Conservation (phyloP, 2,888 invertebrate species). For the Gisinianus flammeolus region DNA sequence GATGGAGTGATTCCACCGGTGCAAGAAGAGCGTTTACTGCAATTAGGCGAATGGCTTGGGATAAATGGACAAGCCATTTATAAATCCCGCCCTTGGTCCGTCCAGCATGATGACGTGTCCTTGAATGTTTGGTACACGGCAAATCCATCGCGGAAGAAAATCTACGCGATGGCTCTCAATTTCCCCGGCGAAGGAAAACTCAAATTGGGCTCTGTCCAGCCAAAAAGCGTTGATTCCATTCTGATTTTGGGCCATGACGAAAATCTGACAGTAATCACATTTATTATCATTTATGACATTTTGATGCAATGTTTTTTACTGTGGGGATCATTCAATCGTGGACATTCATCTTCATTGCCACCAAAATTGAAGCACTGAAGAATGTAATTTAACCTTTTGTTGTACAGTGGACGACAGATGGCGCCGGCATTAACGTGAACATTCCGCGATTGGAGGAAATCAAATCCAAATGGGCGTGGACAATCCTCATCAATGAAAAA, state of each 20-base stretch:
- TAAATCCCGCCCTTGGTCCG: conserved; percentile 64
- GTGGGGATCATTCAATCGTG: no score
- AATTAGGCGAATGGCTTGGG: conserved; percentile 62
- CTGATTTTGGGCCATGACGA: conserved; percentile 18
- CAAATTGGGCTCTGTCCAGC: conserved; percentile 59
- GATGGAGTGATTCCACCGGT: conserved; percentile 63
- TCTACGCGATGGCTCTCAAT: conserved; percentile 62
- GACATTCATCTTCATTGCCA: no score
- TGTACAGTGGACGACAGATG: no score
- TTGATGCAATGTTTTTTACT: no score
- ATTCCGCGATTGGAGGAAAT: no score
- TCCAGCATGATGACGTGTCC: conserved; percentile 80
- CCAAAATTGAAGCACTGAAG: no score
- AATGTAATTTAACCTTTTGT: no score
- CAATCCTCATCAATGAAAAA: no score
- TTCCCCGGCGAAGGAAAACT: conserved; percentile 61
- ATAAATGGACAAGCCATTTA: conserved; percentile 64
- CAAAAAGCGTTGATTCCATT: conserved; percentile 24
- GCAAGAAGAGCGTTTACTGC: conserved; percentile 62
- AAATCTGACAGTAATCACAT: not conserved
- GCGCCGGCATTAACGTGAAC: no score
- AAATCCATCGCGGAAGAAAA: conserved; percentile 53
- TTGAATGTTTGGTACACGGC: conserved; percentile 72
- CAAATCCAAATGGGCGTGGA: no score
- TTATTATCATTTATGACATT: no score